phyloP scores from a whole-genome alignment of 2,113 vertebrate species.

The Cnemophilus loriae region DNA sequence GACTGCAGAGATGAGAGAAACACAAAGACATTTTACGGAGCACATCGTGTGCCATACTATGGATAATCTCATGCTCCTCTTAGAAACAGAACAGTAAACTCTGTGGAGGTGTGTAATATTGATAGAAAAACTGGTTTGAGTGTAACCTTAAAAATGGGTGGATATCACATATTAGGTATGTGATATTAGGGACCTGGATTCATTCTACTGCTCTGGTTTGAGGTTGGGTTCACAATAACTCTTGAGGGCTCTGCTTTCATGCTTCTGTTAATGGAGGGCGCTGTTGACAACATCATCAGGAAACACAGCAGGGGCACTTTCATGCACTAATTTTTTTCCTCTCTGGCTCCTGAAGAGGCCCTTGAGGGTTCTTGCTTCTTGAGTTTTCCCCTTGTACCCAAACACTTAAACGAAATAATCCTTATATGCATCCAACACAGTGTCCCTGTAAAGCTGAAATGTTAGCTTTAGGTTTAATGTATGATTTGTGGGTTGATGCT shows the following conservation, averaged over 20 bases:
- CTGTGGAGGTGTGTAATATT: neutral
- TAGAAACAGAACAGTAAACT: neutral
- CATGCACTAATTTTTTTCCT: neutral
- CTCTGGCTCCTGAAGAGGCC: neutral
- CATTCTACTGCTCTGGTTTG: neutral
- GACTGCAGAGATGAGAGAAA: neutral
- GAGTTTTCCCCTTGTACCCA: neutral
- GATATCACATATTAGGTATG: neutral
- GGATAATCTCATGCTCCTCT: neutral
- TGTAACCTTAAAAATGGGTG: neutral
- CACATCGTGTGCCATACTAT: no score
- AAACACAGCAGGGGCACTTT: neutral
- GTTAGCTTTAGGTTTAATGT: neutral
- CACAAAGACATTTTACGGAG: neutral
- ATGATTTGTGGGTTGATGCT: neutral
- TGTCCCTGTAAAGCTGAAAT: neutral
- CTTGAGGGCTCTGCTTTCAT: neutral
- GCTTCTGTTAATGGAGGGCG: neutral
- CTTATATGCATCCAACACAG: no score
- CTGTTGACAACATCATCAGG: neutral
- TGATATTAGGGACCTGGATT: neutral
- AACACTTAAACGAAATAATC: neutral
- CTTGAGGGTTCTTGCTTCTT: neutral
- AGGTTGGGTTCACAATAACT: accelerated
- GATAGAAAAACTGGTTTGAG: neutral